Evolutionary conservation across 2,797 vertebrate genomes (phyloP), one percentile per base, ranked within the genome.

Genomic region (Pogonophryne albipinna): DNA sequence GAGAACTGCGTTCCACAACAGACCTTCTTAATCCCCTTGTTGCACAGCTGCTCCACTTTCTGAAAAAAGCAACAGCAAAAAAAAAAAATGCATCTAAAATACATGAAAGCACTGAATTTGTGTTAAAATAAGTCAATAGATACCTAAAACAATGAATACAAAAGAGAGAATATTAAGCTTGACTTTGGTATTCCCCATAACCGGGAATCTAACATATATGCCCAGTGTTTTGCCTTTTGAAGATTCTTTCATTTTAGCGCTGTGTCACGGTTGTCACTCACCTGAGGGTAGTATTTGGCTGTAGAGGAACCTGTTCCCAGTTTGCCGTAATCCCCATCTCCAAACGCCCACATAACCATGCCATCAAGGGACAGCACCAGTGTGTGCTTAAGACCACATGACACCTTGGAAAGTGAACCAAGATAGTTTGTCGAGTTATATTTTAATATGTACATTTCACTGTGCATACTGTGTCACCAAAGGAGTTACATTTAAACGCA

Each of bases 291-390:
- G 72, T 94, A 96, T 77, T 96, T 96, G 1, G 95, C 95, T 20
- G 94, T 95, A 20, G 94, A 96, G 17, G 94, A 94, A 65, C 95
- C 95, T 0, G 93, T 94, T 20, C 95, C 95, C 56, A 96, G 61
- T 91, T 96, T 96, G 8, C 95, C 95, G 78, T 95, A 95, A 86
- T 96, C 95, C 5, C 95, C 95, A 51, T 96, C 95, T 82, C 95
- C 95, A 53, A 96, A 96, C 1, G 95, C 94, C 95, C 95, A 96
- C 31, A 96, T 89, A 3, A 87, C 92, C 92, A 90, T 93, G 6
- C 95, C 95, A 61, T 96, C 95, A 1, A 92, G 92, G 10, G 95
- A 95, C 8, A 96, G 83, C 52, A 93, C 95, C 53, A 96, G 83
- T 1, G 95, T 96, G 89, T 96, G 95, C 78, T 94, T 96, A 57